phyloP scores from a whole-genome alignment of 2,797 vertebrate genomes.

The Acrocephalus scirpaceus region DNA sequence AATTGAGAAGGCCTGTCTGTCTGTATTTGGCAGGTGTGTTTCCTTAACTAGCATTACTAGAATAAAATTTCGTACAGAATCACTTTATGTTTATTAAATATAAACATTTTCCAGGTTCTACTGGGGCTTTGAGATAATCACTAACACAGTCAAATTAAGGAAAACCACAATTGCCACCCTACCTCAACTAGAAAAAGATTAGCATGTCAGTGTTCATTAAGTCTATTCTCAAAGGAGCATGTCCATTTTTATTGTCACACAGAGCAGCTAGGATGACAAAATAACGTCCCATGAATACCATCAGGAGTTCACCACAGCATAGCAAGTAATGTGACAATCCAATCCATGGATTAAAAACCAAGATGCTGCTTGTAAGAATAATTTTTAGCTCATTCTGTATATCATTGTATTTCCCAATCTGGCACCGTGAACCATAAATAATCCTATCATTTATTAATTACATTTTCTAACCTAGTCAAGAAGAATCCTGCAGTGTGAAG shows the following conservation, averaged over 20 bases:
- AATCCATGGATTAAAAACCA: slow-evolving; percentile 70
- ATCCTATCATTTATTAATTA: slow-evolving; percentile 85
- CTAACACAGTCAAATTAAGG: not conserved
- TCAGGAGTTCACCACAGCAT: slow-evolving; percentile 58
- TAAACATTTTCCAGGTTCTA: slow-evolving; percentile 5
- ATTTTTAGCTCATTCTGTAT: slow-evolving; percentile 69
- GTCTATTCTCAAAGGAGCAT: slow-evolving; percentile 29
- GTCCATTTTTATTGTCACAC: slow-evolving; percentile 45
- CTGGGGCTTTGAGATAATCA: not conserved
- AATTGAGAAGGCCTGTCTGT: not conserved
- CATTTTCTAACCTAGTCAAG: slow-evolving; percentile 77
- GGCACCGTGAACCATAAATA: slow-evolving; percentile 82
- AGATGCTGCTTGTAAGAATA: slow-evolving; percentile 57
- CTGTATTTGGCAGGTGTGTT: not conserved
- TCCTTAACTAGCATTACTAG: not conserved
- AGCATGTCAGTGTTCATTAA: not conserved
- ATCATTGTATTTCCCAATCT: slow-evolving; percentile 77
- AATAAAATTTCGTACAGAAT: not conserved
- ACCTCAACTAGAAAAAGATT: slow-evolving; percentile 5
- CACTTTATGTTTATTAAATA: not conserved
- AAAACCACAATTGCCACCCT: not conserved
- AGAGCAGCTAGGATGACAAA: slow-evolving; percentile 24
- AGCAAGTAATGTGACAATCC: slow-evolving; percentile 56
- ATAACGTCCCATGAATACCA: slow-evolving; percentile 41
- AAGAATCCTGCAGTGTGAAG: slow-evolving; percentile 75